phyloP scores from a whole-genome alignment of 2,113 vertebrate species.

The Semnopithecus entellus region DNA sequence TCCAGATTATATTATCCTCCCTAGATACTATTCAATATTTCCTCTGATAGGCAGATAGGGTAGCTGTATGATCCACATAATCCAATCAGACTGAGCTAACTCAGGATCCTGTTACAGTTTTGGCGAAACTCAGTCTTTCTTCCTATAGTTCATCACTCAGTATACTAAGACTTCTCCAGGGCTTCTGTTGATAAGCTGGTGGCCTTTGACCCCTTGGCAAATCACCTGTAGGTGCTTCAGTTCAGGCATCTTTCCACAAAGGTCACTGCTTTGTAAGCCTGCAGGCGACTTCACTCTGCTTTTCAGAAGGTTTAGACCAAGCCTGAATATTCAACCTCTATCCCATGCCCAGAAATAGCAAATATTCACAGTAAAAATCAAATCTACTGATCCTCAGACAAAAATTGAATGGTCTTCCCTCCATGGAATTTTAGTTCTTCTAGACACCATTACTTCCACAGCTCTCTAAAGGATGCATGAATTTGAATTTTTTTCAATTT shows the following conservation, averaged over 20 bases:
- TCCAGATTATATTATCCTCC: neutral
- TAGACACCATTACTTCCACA: neutral
- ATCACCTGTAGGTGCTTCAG: neutral
- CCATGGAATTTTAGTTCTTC: neutral
- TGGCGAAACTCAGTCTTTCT: neutral
- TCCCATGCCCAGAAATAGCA: neutral
- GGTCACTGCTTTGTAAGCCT: neutral
- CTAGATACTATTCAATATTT: neutral
- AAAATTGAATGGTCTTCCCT: neutral
- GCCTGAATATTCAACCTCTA: neutral
- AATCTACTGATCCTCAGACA: neutral
- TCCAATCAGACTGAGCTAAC: neutral
- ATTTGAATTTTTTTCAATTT: neutral
- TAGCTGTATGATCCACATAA: neutral
- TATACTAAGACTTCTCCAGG: neutral
- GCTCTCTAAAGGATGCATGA: neutral
- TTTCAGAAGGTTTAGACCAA: neutral
- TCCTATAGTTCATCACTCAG: neutral
- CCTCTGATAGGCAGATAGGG: neutral
- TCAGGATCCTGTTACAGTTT: neutral
- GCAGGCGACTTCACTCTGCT: neutral
- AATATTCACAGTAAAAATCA: slow-evolving; percentile 13
- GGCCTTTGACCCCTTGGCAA: neutral
- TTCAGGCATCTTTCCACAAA: neutral
- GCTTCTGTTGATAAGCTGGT: neutral